Base-by-base conservation (phyloP, 2,888 invertebrate genomes). In the Dysmachus trigonus region DNA sequence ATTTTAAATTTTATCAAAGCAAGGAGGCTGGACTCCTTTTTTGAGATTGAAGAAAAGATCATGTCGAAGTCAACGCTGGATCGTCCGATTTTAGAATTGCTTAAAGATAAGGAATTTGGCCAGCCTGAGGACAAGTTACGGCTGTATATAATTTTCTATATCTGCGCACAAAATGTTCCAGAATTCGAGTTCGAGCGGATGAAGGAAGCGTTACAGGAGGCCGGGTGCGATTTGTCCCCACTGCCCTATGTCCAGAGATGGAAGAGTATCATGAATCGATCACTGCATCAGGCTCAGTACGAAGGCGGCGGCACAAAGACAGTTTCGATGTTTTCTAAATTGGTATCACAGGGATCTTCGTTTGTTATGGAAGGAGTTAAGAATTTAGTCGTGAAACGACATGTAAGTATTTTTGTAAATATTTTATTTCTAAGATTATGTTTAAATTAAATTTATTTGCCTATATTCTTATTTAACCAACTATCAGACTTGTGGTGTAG, bases 361-460 rank as follows among this genome's bases (percentile, higher is more conserved):
- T 99, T 99, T 92, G 98, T 99, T 0, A 99, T 99, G 99, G 99
- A 99, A 92, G 99, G 99, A 51, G 99, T 99, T 0, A 98, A 99
- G 92, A 99, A 99, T 93, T 94, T 99, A 89, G 99, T 99, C 22
- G 97, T 99, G 8, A 99, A 99, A 92, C 96, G 97, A 93, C 99
- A 99, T 93, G 97, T 97, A 92, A 94, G 95, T 94, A 77, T 81
- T 85, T 31, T 72, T 31, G 6, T n/a, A 0, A 73, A 22, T 38
- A 18, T 22, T 22, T 22, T 35, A 18, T 18, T 18, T n/a, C 1
- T 30, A 7, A 10, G 6, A 0, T 53, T 22, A n/a, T 72, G 22
- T 38, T 38, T 38, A 13, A 2, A 10, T 38, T 0, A 38, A 38
- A 1, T 13, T 38, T 38, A 35, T 13, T 13, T 13, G 8, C 10